Evolutionary conservation across 2,888 invertebrate genomes (phyloP).

Genomic region (Acanthosepion pharaonis): DNA sequence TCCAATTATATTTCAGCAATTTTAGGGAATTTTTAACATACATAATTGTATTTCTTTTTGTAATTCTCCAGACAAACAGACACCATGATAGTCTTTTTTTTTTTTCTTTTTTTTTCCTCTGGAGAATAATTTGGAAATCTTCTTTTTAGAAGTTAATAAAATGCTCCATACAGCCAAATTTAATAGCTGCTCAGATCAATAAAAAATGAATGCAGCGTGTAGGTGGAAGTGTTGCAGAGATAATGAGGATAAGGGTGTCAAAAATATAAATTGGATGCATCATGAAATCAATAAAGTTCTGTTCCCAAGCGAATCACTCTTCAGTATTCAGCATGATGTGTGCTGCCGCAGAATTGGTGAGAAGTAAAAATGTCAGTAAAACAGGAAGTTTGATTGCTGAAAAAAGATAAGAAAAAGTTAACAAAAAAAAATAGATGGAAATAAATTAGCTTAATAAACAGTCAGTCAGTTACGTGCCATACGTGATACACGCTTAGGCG

Average conservation of each 20-base stretch:
- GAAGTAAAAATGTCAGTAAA: background rate
- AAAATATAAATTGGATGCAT: background rate
- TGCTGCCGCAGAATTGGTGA: background rate
- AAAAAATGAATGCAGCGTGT: background rate
- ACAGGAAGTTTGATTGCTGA: background rate
- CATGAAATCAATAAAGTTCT: background rate
- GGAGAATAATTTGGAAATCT: background rate
- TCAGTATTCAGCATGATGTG: too few species aligned
- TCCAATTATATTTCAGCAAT: too few species aligned
- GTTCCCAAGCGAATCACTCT: background rate
- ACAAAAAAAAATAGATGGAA: background rate
- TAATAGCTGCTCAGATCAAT: background rate
- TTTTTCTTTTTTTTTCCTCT: too few species aligned
- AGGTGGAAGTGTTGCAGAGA: background rate
- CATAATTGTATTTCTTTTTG: too few species aligned
- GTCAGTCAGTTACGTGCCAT: background rate
- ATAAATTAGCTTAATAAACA: background rate
- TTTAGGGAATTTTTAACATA: too few species aligned
- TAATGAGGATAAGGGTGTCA: background rate
- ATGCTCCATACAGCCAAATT: background rate
- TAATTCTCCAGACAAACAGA: too few species aligned
- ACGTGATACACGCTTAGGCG: too few species aligned
- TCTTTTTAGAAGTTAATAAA: background rate
- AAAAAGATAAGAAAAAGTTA: background rate
- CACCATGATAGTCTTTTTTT: too few species aligned